A percentile compares a stretch with the other conserved stretches of the same genome.
Evolutionary conservation across 1,140 invertebrate species (phyloP).

Genomic region (Uloborus diversus): DNA sequence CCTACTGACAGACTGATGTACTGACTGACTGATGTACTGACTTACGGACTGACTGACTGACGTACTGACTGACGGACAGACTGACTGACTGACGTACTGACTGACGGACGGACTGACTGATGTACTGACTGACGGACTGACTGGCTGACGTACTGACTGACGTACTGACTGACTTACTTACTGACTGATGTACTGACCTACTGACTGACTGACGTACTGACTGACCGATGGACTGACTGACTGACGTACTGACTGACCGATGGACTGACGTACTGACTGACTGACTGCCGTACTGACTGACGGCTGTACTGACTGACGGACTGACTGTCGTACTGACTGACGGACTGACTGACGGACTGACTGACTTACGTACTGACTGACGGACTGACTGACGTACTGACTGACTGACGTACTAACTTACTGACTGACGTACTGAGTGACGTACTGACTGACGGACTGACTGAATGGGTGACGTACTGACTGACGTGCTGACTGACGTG

Average conservation of each 20-base stretch:
- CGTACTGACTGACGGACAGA: neutral
- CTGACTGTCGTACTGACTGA: neutral
- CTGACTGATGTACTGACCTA: neutral
- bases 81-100: neutral
- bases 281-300: neutral
- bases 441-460: neutral
- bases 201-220: neutral
- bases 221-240: neutral
- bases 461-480: neutral
- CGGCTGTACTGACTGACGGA: neutral
- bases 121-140: neutral
- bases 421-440: neutral
- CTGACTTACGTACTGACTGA: neutral
- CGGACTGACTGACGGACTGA: conserved; percentile 1
- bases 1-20: neutral
- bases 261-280: neutral
- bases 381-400: neutral
- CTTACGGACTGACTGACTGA: neutral
- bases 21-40: neutral
- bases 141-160: neutral
- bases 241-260: neutral
- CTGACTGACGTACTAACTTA: neutral
- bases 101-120: neutral
- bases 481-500: neutral
- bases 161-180: neutral